Conservation (phyloP, 2,113 vertebrate species). For the Sakesphorus luctuosus region DNA sequence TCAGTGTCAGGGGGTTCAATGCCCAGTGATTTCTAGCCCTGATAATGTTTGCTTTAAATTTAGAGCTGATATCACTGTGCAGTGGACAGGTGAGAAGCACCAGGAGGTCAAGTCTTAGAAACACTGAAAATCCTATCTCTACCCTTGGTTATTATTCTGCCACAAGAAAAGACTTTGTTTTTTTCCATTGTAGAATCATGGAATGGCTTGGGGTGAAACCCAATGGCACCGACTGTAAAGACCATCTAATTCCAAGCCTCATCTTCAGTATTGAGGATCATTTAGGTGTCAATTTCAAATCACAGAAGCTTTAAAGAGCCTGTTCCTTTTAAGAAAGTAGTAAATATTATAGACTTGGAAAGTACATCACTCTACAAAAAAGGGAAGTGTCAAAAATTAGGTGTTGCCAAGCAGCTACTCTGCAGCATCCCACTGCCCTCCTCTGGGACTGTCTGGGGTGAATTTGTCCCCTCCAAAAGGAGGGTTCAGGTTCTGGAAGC, state of each 20-base stretch:
- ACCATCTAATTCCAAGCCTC: not conserved
- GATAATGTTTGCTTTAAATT: not conserved
- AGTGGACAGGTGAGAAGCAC: not conserved
- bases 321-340: not conserved
- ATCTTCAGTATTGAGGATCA: not conserved
- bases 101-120: not conserved
- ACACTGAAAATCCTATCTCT: not conserved
- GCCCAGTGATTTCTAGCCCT: not conserved
- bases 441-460: not conserved
- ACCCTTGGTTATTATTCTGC: not conserved
- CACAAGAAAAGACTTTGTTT: not conserved
- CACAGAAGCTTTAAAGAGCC: not conserved
- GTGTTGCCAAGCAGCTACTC: not conserved
- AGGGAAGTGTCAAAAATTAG: not conserved
- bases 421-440: rapidly evolving
- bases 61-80: not conserved
- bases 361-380: not conserved
- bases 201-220: not conserved
- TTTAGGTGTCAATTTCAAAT: not conserved
- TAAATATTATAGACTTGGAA: not conserved
- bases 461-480: not conserved
- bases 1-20: not conserved
- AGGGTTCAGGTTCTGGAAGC: not conserved
- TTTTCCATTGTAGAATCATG: not conserved
- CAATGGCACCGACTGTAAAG: not conserved